Evolutionary conservation across 2,113 vertebrate genomes (phyloP).

Genomic region (Tragelaphus strepsiceros): DNA sequence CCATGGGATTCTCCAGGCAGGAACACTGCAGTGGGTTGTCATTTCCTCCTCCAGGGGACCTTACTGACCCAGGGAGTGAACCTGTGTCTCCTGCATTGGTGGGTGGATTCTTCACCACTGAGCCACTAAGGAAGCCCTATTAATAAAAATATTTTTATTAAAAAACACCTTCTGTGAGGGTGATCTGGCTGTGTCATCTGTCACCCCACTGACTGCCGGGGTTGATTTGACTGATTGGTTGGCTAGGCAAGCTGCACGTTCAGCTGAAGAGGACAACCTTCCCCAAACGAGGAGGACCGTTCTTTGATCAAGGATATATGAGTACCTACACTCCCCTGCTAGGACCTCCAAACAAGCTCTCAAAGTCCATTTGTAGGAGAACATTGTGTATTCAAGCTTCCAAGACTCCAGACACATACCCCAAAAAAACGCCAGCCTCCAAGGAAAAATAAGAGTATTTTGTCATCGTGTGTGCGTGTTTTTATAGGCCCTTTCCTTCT

Average conservation of each 20-base stretch:
- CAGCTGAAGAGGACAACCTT: slow-evolving; percentile 92
- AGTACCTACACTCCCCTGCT: slow-evolving; percentile 98
- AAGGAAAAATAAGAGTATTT: background rate
- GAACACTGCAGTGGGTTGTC: background rate
- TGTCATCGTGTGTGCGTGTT: background rate
- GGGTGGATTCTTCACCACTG: background rate
- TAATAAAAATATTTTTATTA: background rate
- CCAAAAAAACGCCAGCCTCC: slow-evolving; percentile 76
- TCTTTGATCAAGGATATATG: slow-evolving; percentile 91
- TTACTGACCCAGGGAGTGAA: background rate
- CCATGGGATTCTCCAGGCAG: background rate
- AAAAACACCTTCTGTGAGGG: background rate
- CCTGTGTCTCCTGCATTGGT: background rate
- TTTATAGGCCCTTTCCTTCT: background rate
- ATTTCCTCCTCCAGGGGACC: background rate
- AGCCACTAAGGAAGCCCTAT: background rate
- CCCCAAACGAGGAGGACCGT: slow-evolving; percentile 88
- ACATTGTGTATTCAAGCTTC: slow-evolving; percentile 98
- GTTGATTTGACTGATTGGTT: background rate
- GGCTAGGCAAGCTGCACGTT: slow-evolving; percentile 86
- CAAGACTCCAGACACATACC: slow-evolving; percentile 96
- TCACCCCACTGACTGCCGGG: background rate
- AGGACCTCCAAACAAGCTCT: slow-evolving; percentile 99
- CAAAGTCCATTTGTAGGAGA: slow-evolving; percentile 98
- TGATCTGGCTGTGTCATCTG: background rate